Conservation (phyloP, 2,113 vertebrate genomes). For the Sialia sialis region DNA sequence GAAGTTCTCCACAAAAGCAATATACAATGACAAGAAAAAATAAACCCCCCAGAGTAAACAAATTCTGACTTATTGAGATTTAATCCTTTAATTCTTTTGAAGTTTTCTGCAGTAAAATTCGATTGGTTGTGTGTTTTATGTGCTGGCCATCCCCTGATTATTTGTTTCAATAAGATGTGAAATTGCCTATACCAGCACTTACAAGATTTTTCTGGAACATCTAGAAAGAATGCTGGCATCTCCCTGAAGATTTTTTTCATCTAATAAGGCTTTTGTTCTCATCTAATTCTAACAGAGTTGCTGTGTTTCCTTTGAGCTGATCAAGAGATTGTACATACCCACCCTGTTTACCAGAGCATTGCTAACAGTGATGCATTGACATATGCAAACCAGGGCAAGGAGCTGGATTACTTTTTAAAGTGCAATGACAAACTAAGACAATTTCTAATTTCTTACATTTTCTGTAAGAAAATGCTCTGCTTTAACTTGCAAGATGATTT, state of each 20-base stretch:
- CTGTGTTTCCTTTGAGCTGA: neutral
- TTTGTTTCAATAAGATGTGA: neutral
- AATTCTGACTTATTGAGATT: neutral
- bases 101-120: neutral
- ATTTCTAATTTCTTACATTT: neutral
- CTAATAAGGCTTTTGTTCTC: neutral
- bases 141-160: neutral
- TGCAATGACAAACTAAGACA: neutral
- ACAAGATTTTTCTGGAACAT: neutral
- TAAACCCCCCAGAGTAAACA: neutral
- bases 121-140: neutral
- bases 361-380: neutral
- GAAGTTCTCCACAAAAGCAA: neutral
- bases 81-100: neutral
- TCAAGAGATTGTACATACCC: neutral
- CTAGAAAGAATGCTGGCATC: neutral
- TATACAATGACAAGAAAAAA: neutral
- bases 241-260: neutral
- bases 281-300: neutral
- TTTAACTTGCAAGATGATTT: neutral
- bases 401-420: neutral
- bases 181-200: neutral
- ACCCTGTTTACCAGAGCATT: neutral
- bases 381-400: neutral
- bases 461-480: neutral